These are phyloP conservation scores for Desoria tigrina DNA, from an alignment of 2,888 invertebrate species.

Conservation along the genomic window DNA sequence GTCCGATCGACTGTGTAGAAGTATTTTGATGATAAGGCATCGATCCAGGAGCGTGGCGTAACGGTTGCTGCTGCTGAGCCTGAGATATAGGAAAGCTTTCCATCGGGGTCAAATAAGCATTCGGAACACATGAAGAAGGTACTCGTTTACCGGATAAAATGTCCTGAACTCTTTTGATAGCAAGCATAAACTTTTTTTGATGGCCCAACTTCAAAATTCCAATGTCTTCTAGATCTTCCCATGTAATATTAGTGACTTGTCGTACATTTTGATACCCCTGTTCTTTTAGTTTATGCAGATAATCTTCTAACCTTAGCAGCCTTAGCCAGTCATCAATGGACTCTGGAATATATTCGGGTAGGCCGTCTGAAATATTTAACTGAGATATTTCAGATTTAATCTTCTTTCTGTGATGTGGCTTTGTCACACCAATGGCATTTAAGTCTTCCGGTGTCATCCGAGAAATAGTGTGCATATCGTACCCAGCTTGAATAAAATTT, in stretches of 20 bases:
- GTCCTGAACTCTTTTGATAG: constrained; percentile 94
- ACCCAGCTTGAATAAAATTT: constrained; percentile 90
- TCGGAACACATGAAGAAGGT: constrained; percentile 10
- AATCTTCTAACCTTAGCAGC: constrained; percentile 86
- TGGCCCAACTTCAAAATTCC: constrained; percentile 91
- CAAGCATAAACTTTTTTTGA: constrained; percentile 95
- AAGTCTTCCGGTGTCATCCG: constrained; percentile 94
- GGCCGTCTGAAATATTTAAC: constrained; percentile 87
- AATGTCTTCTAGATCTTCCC: constrained; percentile 99
- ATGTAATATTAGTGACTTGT: constrained; percentile 81
- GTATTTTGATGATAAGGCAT: constrained; percentile 3
- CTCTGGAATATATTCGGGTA: constrained; percentile 82
- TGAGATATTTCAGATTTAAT: constrained; percentile 95
- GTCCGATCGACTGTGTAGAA: not conserved
- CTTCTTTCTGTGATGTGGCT: constrained; percentile 93
- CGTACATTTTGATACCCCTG: constrained; percentile 89
- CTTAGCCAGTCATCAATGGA: constrained; percentile 91
- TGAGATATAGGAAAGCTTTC: constrained; percentile 21
- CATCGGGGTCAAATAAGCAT: constrained; percentile 41
- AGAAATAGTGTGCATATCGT: constrained; percentile 97
- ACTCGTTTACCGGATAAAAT: constrained; percentile 76
- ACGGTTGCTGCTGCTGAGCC: not conserved
- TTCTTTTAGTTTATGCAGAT: constrained; percentile 81
- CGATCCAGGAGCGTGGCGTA: not conserved
- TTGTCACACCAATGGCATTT: constrained; percentile 78